Conservation (phyloP, 1,140 invertebrate species). For the Stegodyphus mimosarum region DNA sequence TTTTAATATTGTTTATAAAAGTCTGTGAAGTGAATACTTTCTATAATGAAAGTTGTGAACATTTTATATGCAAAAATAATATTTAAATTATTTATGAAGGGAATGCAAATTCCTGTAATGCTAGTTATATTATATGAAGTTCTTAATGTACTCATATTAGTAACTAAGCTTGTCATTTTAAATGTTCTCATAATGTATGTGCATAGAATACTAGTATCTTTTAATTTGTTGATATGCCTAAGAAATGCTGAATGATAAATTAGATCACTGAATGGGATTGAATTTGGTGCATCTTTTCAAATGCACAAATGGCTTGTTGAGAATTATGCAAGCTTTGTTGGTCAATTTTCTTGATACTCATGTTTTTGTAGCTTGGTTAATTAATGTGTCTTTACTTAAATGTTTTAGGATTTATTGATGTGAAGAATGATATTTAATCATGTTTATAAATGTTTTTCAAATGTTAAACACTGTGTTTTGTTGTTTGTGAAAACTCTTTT, state of each 20-base stretch:
- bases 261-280: slow-evolving; percentile 11
- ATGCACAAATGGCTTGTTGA: slow-evolving; percentile 35
- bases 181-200: no score
- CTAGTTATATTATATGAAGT: no score
- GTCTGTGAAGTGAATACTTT: no score
- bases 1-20: no score
- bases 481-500: slow-evolving; percentile 40
- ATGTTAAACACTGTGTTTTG: slow-evolving; percentile 23
- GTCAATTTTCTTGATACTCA: slow-evolving; percentile 28
- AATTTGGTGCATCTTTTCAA: slow-evolving; percentile 10
- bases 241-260: no score
- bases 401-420: slow-evolving; percentile 36
- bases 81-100: no score
- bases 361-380: slow-evolving; percentile 39
- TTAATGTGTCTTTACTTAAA: slow-evolving; percentile 30
- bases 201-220: no score
- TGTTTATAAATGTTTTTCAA: slow-evolving; percentile 49
- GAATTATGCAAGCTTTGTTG: slow-evolving; percentile 37
- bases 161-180: no score
- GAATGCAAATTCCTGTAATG: no score
- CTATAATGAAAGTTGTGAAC: no score
- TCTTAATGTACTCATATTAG: no score
- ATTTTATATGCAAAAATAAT: no score
- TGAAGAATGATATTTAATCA: slow-evolving; percentile 24
- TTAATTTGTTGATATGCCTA: not conserved